Conservation (phyloP, 2,113 vertebrate genomes). For the Hippoglossus stenolepis region DNA sequence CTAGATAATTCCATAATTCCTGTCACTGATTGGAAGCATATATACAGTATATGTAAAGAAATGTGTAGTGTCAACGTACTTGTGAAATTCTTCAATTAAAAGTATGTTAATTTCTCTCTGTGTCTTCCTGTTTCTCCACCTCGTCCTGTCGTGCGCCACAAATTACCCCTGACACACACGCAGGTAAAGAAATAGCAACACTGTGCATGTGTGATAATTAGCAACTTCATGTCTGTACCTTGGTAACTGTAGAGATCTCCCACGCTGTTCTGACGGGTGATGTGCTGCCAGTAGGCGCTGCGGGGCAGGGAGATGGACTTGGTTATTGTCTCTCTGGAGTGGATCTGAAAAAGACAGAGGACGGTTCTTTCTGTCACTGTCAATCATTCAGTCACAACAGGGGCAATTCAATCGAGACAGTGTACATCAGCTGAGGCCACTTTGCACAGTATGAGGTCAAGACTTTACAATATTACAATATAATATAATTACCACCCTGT, state of each 20-base stretch:
- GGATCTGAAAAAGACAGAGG: conserved; percentile 87
- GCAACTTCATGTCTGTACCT: conserved; percentile 83
- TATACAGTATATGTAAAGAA: background rate
- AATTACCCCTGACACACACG: conserved; percentile 11
- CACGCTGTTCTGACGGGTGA: conserved; percentile 96
- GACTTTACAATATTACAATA: background rate
- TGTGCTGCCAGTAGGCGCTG: conserved; percentile 98
- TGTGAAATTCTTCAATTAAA: background rate
- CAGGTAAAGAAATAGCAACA: conserved; percentile 35
- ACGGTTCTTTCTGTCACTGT: conserved; percentile 45
- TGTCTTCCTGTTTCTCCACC: background rate
- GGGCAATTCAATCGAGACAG: background rate
- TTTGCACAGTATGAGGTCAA: background rate
- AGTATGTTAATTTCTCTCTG: background rate
- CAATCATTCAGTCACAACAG: conserved; percentile 42
- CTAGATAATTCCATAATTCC: too few relatives aligned
- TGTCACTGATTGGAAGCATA: too few relatives aligned
- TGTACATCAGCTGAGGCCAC: background rate
- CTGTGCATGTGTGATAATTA: conserved; percentile 44
- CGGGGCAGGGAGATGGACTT: conserved; percentile 97
- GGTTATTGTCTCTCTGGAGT: conserved; percentile 91
- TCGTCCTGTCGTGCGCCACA: background rate
- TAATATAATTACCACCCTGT: conserved; percentile 5
- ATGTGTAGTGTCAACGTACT: background rate
- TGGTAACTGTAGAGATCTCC: conserved; percentile 98